These are phyloP conservation scores for Semnornis frantzii DNA, from an alignment of 2,113 vertebrate species.

Conservation along the genomic window DNA sequence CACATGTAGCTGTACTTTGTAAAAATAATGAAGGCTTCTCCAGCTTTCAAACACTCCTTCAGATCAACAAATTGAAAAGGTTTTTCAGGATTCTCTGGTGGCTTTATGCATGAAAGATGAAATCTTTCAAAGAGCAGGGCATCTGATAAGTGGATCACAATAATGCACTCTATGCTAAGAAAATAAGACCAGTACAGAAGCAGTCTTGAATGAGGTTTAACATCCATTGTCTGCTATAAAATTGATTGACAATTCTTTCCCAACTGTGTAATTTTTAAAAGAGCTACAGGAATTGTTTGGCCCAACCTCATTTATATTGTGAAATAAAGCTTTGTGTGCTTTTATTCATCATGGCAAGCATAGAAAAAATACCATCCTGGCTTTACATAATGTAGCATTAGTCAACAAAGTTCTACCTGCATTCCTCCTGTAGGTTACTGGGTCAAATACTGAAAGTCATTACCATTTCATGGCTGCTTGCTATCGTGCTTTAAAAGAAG, in stretches of 20 bases:
- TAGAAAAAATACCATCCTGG: conserved; percentile 28
- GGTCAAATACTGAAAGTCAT: conserved; percentile 31
- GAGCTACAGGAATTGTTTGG: conserved; percentile 10
- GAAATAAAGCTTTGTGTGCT: conserved; percentile 42
- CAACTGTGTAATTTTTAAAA: conserved; percentile 37
- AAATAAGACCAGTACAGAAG: conserved; percentile 31
- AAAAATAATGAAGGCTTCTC: conserved; percentile 27
- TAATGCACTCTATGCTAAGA: neutral
- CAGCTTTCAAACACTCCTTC: neutral
- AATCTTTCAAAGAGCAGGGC: conserved; percentile 9
- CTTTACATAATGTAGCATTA: conserved; percentile 45
- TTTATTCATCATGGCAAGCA: conserved; percentile 48
- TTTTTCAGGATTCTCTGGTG: conserved; percentile 34
- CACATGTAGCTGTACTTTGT: conserved; percentile 17
- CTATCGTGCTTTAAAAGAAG: neutral
- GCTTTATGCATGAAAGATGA: conserved; percentile 7
- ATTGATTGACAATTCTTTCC: conserved; percentile 57
- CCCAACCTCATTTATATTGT: conserved; percentile 15
- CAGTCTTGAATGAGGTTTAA: conserved; percentile 42
- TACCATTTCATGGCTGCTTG: conserved; percentile 49
- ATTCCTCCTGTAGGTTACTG: conserved; percentile 19
- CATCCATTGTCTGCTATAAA: conserved; percentile 41
- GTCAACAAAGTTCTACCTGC: conserved; percentile 42
- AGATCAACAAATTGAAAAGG: conserved; percentile 23
- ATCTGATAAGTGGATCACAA: conserved; percentile 36